A percentile compares a stretch with the other conserved stretches of the same genome.
Evolutionary conservation across 2,113 vertebrate genomes (phyloP).

Genomic region (Irena cyanogastra): DNA sequence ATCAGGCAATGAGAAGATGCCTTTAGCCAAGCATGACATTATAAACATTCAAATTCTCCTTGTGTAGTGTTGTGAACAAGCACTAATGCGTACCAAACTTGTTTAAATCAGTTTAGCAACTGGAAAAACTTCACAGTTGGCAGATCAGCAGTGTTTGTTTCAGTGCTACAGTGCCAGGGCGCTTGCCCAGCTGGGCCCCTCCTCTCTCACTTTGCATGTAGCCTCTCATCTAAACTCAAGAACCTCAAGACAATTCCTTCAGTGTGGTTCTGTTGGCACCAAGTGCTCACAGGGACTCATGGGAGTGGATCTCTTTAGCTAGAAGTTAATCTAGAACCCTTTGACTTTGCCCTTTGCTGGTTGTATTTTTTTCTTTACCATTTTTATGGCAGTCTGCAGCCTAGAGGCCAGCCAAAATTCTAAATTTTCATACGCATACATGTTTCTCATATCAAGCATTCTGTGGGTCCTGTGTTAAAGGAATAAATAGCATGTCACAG

Average conservation of each 20-base stretch:
- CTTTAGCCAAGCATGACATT: neutral
- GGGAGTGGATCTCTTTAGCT: neutral
- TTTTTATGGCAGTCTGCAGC: neutral
- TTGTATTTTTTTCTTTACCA: neutral
- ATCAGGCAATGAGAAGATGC: neutral
- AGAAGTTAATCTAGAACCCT: neutral
- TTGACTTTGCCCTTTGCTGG: neutral
- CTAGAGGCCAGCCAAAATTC: neutral
- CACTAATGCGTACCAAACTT: neutral
- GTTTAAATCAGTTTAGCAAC: neutral
- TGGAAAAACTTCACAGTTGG: neutral
- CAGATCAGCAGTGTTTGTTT: neutral
- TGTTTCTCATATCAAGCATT: too few relatives aligned
- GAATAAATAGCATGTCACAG: neutral
- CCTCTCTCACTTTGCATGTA: rapidly evolving
- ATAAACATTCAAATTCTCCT: neutral
- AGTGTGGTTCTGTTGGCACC: neutral
- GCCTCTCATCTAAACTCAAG: neutral
- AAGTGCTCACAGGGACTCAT: neutral
- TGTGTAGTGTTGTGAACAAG: neutral
- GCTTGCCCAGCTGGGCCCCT: rapidly evolving
- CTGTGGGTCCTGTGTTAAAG: neutral
- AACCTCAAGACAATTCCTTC: neutral
- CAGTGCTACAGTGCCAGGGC: neutral
- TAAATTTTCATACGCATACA: too few relatives aligned